Evolutionary conservation across 2,888 invertebrate genomes (phyloP).

Genomic region (Pterobdella sp.): DNA sequence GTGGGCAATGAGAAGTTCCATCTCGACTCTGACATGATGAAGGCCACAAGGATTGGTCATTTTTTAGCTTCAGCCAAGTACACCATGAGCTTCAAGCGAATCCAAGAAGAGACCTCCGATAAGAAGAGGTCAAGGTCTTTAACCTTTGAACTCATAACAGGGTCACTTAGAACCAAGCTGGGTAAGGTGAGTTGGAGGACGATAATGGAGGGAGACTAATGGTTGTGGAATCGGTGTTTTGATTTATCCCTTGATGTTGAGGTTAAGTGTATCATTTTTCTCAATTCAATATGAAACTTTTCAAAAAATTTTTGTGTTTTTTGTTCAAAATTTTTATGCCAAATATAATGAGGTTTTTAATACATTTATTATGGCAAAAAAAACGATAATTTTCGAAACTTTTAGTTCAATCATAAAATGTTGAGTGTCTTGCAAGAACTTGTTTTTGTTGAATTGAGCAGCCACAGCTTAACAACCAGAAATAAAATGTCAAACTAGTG

Average conservation of each 20-base stretch:
- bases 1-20: constrained; percentile 2
- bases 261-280: background rate
- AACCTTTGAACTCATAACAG: background rate
- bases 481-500: too few relatives aligned
- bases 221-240: too few relatives aligned
- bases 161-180: background rate
- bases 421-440: too few relatives aligned
- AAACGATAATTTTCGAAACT: too few relatives aligned
- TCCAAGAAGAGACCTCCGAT: background rate
- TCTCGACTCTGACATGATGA: constrained; percentile 27
- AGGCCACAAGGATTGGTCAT: constrained; percentile 27
- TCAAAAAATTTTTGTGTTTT: background rate
- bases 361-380: too few relatives aligned
- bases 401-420: too few relatives aligned
- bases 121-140: constrained; percentile 8
- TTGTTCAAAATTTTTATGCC: background rate
- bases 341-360: too few relatives aligned
- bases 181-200: background rate
- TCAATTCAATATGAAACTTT: too few relatives aligned
- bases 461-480: too few relatives aligned
- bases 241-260: background rate
- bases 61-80: constrained; percentile 20
- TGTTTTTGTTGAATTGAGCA: too few relatives aligned
- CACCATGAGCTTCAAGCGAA: constrained; percentile 11
- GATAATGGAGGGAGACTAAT: background rate